Evolutionary conservation across 2,113 vertebrate species (phyloP).

Genomic region (zebrafish (Danio rerio)): GRCz12tu NC_133183.1:17765001-17765500

Average conservation of each 20-base stretch:
- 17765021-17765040: no score
- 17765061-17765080: conserved; percentile 28
- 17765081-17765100: conserved; percentile 40
- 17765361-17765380: neutral
- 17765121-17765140: conserved; percentile 52
- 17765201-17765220: conserved; percentile 70
- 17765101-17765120: conserved; percentile 58
- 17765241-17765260: conserved; percentile 58
- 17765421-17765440: neutral
- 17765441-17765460: neutral
- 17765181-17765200: conserved; percentile 65
- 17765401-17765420: conserved; percentile 10
- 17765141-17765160: conserved; percentile 40
- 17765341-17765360: conserved; percentile 7
- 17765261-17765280: conserved; percentile 76
- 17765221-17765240: conserved; percentile 60
- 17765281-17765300: conserved; percentile 64
- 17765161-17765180: conserved; percentile 53
- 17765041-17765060: conserved; percentile 4
- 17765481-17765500: conserved; percentile 33
- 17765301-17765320: conserved; percentile 66
- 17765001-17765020: no score
- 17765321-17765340: conserved; percentile 42
- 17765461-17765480: conserved; percentile 27
- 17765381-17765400: neutral